These are phyloP conservation scores for Pangasianodon hypophthalmus DNA, from an alignment of 2,113 vertebrate species.

Conservation along the genomic window DNA sequence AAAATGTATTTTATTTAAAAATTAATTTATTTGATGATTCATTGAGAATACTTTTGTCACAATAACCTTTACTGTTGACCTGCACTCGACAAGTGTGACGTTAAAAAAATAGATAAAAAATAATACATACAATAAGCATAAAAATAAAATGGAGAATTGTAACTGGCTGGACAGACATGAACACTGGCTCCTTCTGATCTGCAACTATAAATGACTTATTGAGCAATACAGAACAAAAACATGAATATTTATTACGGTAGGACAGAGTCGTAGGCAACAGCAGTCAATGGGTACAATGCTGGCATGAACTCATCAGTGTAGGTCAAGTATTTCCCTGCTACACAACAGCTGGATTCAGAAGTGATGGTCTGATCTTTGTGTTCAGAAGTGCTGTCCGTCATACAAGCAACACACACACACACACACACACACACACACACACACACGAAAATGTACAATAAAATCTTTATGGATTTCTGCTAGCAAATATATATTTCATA, in stretches of 20 bases:
- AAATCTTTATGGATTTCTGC: background rate
- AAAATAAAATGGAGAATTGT: background rate
- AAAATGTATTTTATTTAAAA: background rate
- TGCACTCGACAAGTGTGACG: background rate
- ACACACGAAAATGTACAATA: background rate
- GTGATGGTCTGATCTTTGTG: background rate
- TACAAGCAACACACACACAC: background rate
- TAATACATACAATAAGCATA: background rate
- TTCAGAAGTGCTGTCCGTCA: background rate
- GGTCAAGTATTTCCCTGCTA: conserved; percentile 31
- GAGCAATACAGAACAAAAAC: background rate
- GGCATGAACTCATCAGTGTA: background rate
- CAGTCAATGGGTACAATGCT: conserved; percentile 20
- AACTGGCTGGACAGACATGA: background rate
- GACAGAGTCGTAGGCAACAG: conserved; percentile 32
- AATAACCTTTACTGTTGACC: background rate
- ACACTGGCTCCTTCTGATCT: background rate
- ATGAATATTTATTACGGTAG: background rate
- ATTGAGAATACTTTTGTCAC: background rate
- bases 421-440: background rate
- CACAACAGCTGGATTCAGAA: conserved; percentile 40
- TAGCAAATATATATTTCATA: background rate
- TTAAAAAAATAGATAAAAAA: background rate
- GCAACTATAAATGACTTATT: background rate
- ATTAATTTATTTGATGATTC: background rate